Evolutionary conservation across 2,888 invertebrate species (phyloP).

Genomic region (Drosophila lutescens): DNA sequence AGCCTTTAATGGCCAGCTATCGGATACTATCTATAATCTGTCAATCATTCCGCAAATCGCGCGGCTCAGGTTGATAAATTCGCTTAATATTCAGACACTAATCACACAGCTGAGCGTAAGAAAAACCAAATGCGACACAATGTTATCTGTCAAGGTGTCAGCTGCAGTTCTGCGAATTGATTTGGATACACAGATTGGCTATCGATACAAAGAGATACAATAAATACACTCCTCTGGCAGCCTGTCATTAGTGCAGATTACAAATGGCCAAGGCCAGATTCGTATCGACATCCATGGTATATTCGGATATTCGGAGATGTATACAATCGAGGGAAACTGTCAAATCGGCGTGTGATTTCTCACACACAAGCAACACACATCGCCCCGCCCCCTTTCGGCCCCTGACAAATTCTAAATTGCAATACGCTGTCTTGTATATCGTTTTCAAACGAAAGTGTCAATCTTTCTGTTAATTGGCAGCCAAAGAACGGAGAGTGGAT

Average conservation of each 20-base stretch:
- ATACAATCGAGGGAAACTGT: slow-evolving; percentile 45
- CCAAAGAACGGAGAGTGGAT: slow-evolving; percentile 42
- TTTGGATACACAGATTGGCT: slow-evolving; percentile 52
- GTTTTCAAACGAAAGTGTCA: slow-evolving; percentile 74
- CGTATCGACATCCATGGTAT: slow-evolving; percentile 26
- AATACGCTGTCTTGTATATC: slow-evolving; percentile 51
- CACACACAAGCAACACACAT: slow-evolving; percentile 4
- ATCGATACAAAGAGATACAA: slow-evolving; percentile 34
- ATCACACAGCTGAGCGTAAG: slow-evolving; percentile 29
- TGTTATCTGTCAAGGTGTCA: slow-evolving; percentile 73
- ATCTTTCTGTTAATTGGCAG: slow-evolving; percentile 77
- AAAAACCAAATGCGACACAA: slow-evolving; percentile 46
- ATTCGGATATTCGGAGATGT: too few relatives aligned
- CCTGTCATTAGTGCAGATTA: slow-evolving; percentile 68
- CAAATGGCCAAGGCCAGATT: slow-evolving; percentile 56
- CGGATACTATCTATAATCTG: slow-evolving; percentile 17
- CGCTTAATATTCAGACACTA: slow-evolving; percentile 41
- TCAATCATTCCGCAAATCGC: slow-evolving; percentile 20
- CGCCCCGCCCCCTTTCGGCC: not conserved
- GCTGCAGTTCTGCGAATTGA: slow-evolving; percentile 59
- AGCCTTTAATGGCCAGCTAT: slow-evolving; percentile 12
- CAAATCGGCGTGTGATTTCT: slow-evolving; percentile 53
- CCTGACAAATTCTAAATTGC: slow-evolving; percentile 67
- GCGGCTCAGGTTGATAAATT: slow-evolving; percentile 13
- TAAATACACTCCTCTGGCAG: slow-evolving; percentile 23